phyloP scores from a whole-genome alignment of 2,797 vertebrate genomes.

The Coendou prehensilis region DNA sequence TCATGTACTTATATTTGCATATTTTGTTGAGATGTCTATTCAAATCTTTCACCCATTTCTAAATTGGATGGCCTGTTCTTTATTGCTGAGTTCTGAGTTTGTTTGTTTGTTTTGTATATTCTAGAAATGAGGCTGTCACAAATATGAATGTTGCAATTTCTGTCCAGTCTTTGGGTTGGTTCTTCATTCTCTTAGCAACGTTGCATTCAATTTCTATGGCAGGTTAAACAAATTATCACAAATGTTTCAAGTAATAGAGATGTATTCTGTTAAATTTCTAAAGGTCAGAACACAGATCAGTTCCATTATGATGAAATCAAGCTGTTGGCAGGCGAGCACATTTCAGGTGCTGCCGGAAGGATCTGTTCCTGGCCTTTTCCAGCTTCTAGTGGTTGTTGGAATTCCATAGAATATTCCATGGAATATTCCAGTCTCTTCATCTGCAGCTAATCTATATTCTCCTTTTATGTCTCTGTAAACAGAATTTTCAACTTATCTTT shows the following conservation, averaged over 20 bases:
- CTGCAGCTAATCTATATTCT: background rate
- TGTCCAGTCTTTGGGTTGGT: background rate
- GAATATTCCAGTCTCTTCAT: background rate
- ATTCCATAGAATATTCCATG: background rate
- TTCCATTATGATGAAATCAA: background rate
- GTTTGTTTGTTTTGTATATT: background rate
- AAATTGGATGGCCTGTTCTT: background rate
- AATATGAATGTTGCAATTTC: background rate
- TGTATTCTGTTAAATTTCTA: background rate
- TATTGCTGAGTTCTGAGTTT: background rate
- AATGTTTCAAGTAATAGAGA: background rate
- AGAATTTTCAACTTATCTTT: background rate
- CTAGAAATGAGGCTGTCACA: background rate
- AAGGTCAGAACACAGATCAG: background rate
- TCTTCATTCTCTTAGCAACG: background rate
- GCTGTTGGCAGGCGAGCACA: background rate
- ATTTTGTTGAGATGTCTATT: background rate
- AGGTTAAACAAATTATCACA: background rate
- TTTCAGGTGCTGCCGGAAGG: background rate
- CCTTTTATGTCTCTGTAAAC: too few species aligned
- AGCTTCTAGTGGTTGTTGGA: background rate
- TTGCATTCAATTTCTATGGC: background rate
- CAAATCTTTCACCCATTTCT: background rate
- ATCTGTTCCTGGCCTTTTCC: background rate
- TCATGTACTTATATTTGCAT: background rate